phyloP scores from a whole-genome alignment of 2,888 invertebrate species.

The Caenorhabditis becei region DNA sequence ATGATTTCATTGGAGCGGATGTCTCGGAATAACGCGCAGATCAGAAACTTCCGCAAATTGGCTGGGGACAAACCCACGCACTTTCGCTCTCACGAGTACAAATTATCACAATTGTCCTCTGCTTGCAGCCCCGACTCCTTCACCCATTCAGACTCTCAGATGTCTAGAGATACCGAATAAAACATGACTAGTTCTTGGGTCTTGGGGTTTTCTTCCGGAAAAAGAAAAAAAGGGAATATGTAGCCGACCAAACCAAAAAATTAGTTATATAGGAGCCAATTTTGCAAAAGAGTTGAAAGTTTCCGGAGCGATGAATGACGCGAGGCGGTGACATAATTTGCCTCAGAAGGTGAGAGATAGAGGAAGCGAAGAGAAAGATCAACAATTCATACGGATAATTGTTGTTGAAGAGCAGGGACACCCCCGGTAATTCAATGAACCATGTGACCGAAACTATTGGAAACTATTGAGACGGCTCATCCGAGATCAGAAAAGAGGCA shows the following conservation, averaged over 20 bases:
- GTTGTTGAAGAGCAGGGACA: neutral
- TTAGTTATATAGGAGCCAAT: slow-evolving; percentile 43
- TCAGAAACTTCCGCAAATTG: neutral
- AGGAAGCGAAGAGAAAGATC: slow-evolving; percentile 13
- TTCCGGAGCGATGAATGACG: slow-evolving; percentile 49
- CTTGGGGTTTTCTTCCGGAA: slow-evolving; percentile 7
- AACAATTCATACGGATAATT: slow-evolving; percentile 12
- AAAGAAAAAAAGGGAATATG: slow-evolving; percentile 23
- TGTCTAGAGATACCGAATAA: neutral
- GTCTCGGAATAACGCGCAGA: neutral
- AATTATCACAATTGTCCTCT: slow-evolving; percentile 30
- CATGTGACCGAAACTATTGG: too few relatives aligned
- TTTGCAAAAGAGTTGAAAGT: slow-evolving; percentile 46
- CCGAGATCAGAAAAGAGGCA: too few relatives aligned
- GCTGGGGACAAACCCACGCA: slow-evolving; percentile 26
- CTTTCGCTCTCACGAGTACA: slow-evolving; percentile 28
- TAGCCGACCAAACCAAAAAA: slow-evolving; percentile 13
- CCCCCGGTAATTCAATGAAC: too few relatives aligned
- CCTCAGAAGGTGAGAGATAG: neutral
- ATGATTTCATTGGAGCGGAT: too few relatives aligned
- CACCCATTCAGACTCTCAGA: neutral
- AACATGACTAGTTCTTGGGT: neutral
- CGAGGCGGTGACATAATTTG: slow-evolving; percentile 44
- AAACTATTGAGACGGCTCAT: too few relatives aligned
- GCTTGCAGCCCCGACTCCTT: neutral